Evolutionary conservation across 2,113 vertebrate genomes (phyloP), one percentile per base, ranked within the genome.

Genomic region (Chitala chitala): DNA sequence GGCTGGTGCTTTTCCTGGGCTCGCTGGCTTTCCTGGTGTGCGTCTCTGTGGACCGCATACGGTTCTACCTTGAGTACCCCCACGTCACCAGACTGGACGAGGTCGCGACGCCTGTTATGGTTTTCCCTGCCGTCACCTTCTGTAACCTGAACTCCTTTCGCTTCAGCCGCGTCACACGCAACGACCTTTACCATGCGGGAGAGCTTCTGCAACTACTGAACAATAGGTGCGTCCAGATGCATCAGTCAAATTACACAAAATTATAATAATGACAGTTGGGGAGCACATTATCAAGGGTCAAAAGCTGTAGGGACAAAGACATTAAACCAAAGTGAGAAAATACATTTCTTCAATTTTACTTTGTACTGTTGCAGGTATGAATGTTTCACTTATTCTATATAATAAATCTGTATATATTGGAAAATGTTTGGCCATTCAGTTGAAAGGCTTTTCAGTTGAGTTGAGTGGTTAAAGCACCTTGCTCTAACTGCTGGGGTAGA

Each of bases 121-220:
- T 92, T 76, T 99, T 98, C 81, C 97, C 97, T 0, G 94, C 95
- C 0, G 87, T 99, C 88, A 99, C 97, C 70, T 91, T 99, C 80
- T 99, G 96, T 90, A 99, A 98, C 88, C 95, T 99, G 84, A 99
- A 99, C 40, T 93, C 96, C 78, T 98, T 99, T 8, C 94, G 97
- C 20, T 99, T 98, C 85, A 96, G 95, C 85, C 93, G 90, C 4
- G 92, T 99, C 65, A 94, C 94, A 71, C 95, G 95, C 85, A 99
- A 99, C 0, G 97, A 99, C 88, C 90, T 99, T 85, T 99, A 98
- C 85, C 96, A 99, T 0, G 95, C 95, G 0, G 97, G 97, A 0
- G 97, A 99, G 89, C 92, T 99, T 56, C 93, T 99, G 73, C 92
- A 95, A 9, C 87, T 99, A 82, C 95, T 99, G 81, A 96, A 98